These are phyloP conservation scores for Nectonema munidae DNA, from an alignment of 2,888 invertebrate genomes.

Conservation along the genomic window DNA sequence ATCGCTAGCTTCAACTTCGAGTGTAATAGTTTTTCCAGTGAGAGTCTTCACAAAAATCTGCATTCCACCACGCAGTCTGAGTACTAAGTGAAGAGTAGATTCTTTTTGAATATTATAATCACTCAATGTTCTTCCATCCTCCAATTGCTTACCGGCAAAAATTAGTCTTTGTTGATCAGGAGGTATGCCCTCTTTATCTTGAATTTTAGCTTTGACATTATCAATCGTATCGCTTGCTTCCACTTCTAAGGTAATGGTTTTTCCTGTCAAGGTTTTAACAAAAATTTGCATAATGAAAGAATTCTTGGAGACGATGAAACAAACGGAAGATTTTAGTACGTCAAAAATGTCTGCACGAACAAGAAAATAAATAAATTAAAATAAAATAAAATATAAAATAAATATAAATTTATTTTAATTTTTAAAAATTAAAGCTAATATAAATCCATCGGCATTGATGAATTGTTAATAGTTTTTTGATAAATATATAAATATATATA, in stretches of 20 bases:
- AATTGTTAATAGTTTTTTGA: no score
- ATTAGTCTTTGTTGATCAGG: slow-evolving; percentile 53
- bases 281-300: slow-evolving; percentile 20
- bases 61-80: no score
- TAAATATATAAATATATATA: no score
- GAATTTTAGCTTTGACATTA: slow-evolving; percentile 18
- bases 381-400: no score
- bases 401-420: no score
- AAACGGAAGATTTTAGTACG: no score
- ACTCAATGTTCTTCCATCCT: slow-evolving; percentile 62
- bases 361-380: no score
- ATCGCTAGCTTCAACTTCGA: slow-evolving; percentile 18
- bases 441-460: no score
- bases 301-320: no score
- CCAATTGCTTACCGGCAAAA: slow-evolving; percentile 73
- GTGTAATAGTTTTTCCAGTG: slow-evolving; percentile 17
- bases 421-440: no score
- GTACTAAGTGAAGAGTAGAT: slow-evolving; percentile 30
- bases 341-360: no score
- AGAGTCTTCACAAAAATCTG: slow-evolving; percentile 19
- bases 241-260: slow-evolving; percentile 17
- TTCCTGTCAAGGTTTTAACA: slow-evolving; percentile 18
- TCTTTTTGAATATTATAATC: slow-evolving; percentile 80
- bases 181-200: slow-evolving; percentile 24
- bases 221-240: slow-evolving; percentile 19